Conservation (phyloP, 2,797 vertebrate species). For the Tokudaia tokunoshimensis region DNA sequence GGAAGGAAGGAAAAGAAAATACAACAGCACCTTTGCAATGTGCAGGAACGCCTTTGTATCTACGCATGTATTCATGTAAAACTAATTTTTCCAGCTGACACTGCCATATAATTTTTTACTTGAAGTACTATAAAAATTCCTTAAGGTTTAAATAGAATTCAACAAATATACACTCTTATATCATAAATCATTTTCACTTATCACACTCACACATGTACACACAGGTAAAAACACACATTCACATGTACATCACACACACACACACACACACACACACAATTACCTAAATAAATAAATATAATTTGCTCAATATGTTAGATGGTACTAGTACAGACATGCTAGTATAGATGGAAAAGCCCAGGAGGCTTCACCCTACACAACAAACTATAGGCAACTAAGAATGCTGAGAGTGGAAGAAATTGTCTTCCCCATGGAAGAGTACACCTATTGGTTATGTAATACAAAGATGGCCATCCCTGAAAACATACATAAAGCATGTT, state of each 20-base stretch:
- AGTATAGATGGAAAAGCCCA: background rate
- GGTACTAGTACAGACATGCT: background rate
- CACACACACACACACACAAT: background rate
- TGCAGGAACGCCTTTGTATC: background rate
- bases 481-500: background rate
- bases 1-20: background rate
- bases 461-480: background rate
- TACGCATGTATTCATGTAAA: background rate
- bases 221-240: too few relatives aligned
- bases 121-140: background rate
- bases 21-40: background rate
- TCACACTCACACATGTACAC: background rate
- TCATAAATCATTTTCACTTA: background rate
- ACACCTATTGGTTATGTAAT: background rate
- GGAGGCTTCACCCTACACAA: background rate
- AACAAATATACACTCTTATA: background rate
- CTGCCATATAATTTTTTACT: background rate
- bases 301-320: background rate
- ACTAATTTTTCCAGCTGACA: background rate
- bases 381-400: background rate
- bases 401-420: background rate
- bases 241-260: too few relatives aligned
- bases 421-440: too few relatives aligned
- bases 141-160: slow-evolving; percentile 10
- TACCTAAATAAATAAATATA: background rate